Evolutionary conservation across 1,140 invertebrate species (phyloP), one percentile per base, ranked within the genome.

Genomic region (Drosophila ironensis): DNA sequence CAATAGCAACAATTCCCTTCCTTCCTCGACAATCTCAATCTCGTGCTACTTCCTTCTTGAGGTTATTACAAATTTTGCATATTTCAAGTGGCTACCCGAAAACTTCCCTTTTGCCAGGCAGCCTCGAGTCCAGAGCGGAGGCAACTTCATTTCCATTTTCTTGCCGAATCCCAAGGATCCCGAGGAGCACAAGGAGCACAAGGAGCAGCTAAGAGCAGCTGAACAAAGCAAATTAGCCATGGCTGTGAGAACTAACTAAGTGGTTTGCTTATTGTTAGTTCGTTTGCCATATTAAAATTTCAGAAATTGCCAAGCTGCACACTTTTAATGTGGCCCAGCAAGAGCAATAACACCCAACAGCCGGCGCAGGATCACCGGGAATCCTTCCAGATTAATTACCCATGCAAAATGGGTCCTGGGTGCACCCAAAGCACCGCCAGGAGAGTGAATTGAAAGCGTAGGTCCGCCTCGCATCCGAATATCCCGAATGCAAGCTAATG

Each of bases 31-130:
- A 63, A 40, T 64, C 59, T 59, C 22, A 25, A 46, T 30, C 37
- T 61, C 30, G 30, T 24, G 33, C 44, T 22, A 51, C 30, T 70
- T 54, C 42, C 70, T 63, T 33, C 40, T 63, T 47, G 37, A 71
- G 78, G 59, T 82, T 84, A 82, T 82, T 82, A 77, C 78, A 78
- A 64, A 77, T 68, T 82, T 81, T 81, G 77, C 77, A 81, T 81
- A 81, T 77, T 82, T 82, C 61, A 77, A 82, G 73, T 77, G 50
- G 56, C 57, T 45, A 66, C 51, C 42, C 12, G 30, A 33, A 42
- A 69, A 69, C 47, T 51, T 69, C 33, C 28, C 40, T 40, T 45
- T 30, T 33, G 12, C 19, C 60, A 24, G 7, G 42, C 35, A 30
- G 4, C 4, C 30, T n/a, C 20, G 12, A 37, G 28, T 4, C n/a